Evolutionary conservation across 2,797 vertebrate genomes (phyloP).

Genomic region (Brachymystax lenok): DNA sequence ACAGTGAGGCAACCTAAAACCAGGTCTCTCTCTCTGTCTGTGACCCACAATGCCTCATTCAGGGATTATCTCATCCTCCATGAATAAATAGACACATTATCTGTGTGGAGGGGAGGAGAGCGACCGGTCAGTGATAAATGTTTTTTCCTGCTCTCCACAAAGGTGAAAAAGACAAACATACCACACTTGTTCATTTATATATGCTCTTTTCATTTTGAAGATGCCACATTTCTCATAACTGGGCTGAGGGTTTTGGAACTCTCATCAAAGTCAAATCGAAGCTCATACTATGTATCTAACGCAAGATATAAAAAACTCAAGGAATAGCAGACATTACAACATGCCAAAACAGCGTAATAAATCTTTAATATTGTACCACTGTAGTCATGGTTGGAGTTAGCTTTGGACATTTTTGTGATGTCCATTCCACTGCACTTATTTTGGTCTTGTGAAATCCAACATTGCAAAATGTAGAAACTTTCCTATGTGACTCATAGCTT

Average conservation of each 20-base stretch:
- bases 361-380: constrained; percentile 20
- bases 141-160: constrained; percentile 64
- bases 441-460: constrained; percentile 19
- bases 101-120: constrained; percentile 61
- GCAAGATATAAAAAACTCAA: constrained; percentile 4
- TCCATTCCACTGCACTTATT: constrained; percentile 38
- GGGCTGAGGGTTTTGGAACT: constrained; percentile 49
- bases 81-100: constrained; percentile 79
- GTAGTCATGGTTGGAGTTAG: constrained; percentile 1
- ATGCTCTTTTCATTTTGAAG: constrained; percentile 52
- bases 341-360: constrained; percentile 8
- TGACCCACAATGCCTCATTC: constrained; percentile 69
- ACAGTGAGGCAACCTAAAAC: constrained; percentile 38
- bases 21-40: constrained; percentile 25
- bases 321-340: constrained; percentile 37
- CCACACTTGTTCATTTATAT: constrained; percentile 68
- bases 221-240: constrained; percentile 57
- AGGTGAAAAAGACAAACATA: constrained; percentile 68
- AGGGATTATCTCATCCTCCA: constrained; percentile 71
- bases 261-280: constrained; percentile 50
- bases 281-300: constrained; percentile 33
- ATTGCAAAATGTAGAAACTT: not conserved
- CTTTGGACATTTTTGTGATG: constrained; percentile 41
- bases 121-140: constrained; percentile 63
- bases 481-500: not conserved